Percentiles rank a stretch among this genome's conserved stretches.
Conservation (phyloP, 2,113 vertebrate species). For the Trogon melanurus region DNA sequence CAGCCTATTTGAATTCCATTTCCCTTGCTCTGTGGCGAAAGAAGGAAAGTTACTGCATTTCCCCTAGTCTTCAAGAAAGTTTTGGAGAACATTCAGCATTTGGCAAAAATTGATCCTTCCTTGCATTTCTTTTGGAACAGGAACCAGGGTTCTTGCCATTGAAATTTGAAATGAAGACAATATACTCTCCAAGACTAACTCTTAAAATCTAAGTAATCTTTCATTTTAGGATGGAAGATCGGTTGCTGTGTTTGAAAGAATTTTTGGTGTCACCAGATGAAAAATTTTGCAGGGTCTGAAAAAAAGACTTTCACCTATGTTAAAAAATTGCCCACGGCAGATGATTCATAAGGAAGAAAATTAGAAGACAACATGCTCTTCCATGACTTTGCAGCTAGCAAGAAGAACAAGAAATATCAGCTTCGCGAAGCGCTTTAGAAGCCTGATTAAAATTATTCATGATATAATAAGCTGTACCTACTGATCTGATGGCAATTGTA, state of each 20-base stretch:
- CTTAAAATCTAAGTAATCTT: conserved; percentile 53
- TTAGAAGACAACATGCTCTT: background rate
- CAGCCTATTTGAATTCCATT: background rate
- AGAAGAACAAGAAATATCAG: conserved; percentile 31
- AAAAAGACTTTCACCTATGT: conserved; percentile 1
- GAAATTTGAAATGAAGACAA: conserved; percentile 60
- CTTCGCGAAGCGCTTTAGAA: conserved; percentile 6
- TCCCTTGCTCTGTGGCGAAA: background rate
- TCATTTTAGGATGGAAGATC: conserved; percentile 33
- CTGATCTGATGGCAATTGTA: conserved; percentile 8
- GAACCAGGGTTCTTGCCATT: conserved; percentile 18
- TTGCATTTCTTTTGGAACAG: background rate
- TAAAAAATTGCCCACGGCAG: conserved; percentile 15
- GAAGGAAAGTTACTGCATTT: background rate
- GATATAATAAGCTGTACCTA: conserved; percentile 12
- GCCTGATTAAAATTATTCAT: conserved; percentile 36
- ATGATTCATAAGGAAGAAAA: conserved; percentile 51
- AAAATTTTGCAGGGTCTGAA: conserved; percentile 7
- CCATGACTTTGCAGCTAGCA: conserved; percentile 1
- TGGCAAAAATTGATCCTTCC: conserved; percentile 14
- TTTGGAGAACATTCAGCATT: background rate
- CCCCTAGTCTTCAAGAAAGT: background rate
- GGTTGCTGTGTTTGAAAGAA: conserved; percentile 27
- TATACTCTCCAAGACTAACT: background rate
- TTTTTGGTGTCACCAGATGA: conserved; percentile 22